Conservation (phyloP, 2,113 vertebrate species). For the Tupaia chinensis region DNA sequence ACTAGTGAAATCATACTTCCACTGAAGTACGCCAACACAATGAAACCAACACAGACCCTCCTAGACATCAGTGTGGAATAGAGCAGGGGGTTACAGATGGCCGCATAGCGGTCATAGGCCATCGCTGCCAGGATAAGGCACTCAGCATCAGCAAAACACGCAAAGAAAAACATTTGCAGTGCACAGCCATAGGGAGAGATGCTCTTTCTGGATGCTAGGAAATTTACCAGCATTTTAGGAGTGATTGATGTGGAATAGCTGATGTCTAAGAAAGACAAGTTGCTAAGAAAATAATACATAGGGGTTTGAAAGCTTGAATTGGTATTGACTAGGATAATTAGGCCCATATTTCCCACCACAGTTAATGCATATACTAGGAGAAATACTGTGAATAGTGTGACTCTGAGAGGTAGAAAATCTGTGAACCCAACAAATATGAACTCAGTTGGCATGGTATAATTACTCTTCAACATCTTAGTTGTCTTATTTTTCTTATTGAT, state of each 20-base stretch:
- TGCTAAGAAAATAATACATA: slow-evolving; percentile 80
- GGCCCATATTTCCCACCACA: slow-evolving; percentile 67
- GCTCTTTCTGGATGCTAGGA: slow-evolving; percentile 62
- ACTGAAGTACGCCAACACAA: slow-evolving; percentile 38
- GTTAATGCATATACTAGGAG: slow-evolving; percentile 60
- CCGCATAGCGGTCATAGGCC: slow-evolving; percentile 69
- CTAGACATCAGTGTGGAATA: slow-evolving; percentile 45
- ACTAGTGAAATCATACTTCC: slow-evolving; percentile 61
- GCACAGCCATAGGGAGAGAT: slow-evolving; percentile 72
- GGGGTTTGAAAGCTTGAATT: slow-evolving; percentile 69
- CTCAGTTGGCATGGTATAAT: slow-evolving; percentile 31
- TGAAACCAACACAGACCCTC: slow-evolving; percentile 43
- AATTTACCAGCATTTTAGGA: slow-evolving; percentile 78
- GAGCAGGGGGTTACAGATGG: slow-evolving; percentile 73
- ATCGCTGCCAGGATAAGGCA: slow-evolving; percentile 77
- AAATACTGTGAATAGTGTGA: slow-evolving; percentile 73
- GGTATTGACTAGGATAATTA: slow-evolving; percentile 63
- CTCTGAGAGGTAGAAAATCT: neutral
- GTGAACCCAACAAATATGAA: slow-evolving; percentile 81
- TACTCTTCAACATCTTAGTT: slow-evolving; percentile 58
- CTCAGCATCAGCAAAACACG: slow-evolving; percentile 71
- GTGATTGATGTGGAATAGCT: slow-evolving; percentile 75
- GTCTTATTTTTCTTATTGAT: neutral
- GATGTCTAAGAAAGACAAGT: slow-evolving; percentile 80
- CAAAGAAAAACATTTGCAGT: slow-evolving; percentile 77